Conservation (phyloP, 2,797 vertebrate species). For the Malurus leucopterus region DNA sequence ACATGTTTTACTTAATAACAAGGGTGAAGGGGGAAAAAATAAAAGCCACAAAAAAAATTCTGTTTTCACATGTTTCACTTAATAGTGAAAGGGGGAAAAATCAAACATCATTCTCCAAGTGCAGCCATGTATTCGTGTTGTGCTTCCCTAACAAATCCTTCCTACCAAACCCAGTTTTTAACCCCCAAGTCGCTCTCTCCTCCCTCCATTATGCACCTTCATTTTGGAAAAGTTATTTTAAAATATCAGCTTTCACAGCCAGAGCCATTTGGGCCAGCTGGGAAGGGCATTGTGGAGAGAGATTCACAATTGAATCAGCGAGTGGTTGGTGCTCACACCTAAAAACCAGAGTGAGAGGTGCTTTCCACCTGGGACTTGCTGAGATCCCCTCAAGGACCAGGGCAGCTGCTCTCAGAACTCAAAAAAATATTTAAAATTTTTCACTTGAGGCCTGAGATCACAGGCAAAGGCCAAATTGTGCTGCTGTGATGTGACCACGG, state of each 20-base stretch:
- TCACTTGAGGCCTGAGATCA: background rate
- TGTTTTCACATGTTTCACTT: no score
- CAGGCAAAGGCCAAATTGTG: fast-evolving
- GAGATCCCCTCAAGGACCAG: background rate
- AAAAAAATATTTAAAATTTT: background rate
- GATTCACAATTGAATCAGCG: background rate
- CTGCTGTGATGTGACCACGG: fast-evolving
- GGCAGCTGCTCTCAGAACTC: background rate
- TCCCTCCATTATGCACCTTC: background rate
- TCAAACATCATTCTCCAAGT: background rate
- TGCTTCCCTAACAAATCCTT: background rate
- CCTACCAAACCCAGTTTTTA: background rate
- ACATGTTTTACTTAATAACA: background rate
- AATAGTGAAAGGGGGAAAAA: background rate
- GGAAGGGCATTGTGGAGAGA: background rate
- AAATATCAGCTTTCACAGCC: background rate
- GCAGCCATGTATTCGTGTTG: fast-evolving
- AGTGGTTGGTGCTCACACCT: background rate
- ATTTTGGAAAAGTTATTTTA: background rate
- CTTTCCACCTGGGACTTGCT: fast-evolving
- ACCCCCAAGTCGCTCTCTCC: background rate
- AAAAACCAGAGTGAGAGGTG: background rate
- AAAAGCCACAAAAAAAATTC: no score
- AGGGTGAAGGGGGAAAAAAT: no score
- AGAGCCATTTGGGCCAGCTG: background rate